Evolutionary conservation across 2,113 vertebrate species (phyloP).

Genomic region (Verasper variegatus): DNA sequence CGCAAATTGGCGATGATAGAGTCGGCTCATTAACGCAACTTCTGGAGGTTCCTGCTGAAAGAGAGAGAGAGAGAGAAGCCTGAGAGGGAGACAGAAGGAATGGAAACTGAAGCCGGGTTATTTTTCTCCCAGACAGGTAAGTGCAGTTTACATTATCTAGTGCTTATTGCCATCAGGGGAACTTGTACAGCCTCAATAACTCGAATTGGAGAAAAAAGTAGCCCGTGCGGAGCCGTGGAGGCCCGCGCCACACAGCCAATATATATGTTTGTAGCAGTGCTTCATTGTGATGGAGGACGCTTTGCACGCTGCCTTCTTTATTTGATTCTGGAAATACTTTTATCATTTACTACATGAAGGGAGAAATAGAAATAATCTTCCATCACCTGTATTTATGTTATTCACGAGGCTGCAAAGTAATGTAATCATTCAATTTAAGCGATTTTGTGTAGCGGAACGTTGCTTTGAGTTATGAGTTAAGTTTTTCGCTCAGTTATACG

Average conservation of each 20-base stretch:
- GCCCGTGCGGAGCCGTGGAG: background rate
- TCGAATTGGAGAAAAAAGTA: slow-evolving; percentile 1
- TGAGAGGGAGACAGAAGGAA: slow-evolving; percentile 5
- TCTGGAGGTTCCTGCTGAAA: slow-evolving; percentile 13
- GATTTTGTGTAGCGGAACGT: too few species aligned
- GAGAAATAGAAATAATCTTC: background rate
- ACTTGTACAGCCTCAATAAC: slow-evolving; percentile 28
- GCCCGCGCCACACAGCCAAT: slow-evolving; percentile 6
- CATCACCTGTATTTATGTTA: background rate
- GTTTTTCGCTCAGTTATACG: background rate
- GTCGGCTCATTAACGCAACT: slow-evolving; percentile 30
- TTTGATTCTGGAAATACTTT: background rate
- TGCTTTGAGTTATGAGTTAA: background rate
- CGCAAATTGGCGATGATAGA: slow-evolving; percentile 23
- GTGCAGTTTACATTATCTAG: slow-evolving; percentile 50
- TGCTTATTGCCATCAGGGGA: slow-evolving; percentile 54
- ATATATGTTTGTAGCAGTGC: background rate
- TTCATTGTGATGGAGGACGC: background rate
- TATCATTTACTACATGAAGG: background rate
- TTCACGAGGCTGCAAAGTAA: background rate
- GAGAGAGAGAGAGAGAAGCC: background rate
- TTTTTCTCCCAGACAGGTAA: slow-evolving; percentile 55
- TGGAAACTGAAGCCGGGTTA: slow-evolving; percentile 33
- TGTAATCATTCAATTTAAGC: background rate
- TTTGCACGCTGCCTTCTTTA: background rate